phyloP scores from a whole-genome alignment of 2,888 invertebrate genomes.

The Apotomis betuletana region DNA sequence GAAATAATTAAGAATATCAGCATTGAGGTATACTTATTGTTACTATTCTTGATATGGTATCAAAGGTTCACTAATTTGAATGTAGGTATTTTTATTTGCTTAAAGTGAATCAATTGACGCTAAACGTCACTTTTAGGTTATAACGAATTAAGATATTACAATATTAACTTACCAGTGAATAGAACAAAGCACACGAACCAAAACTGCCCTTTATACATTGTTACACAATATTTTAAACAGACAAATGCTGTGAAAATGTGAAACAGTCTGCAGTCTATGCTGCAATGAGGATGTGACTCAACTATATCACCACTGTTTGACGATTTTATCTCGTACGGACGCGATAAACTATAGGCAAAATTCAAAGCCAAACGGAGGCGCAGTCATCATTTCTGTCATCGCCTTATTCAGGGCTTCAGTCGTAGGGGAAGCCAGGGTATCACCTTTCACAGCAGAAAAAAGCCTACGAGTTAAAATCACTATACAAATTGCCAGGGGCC shows the following conservation, averaged over 20 bases:
- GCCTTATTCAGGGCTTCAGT: background rate
- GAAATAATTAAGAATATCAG: too few relatives aligned
- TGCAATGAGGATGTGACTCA: too few relatives aligned
- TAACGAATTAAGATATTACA: too few relatives aligned
- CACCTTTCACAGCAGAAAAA: too few relatives aligned
- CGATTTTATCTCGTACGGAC: background rate
- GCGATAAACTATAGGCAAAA: background rate
- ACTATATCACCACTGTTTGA: background rate
- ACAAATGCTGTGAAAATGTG: background rate
- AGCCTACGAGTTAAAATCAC: too few relatives aligned
- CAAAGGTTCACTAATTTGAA: too few relatives aligned
- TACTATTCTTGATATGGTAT: too few relatives aligned
- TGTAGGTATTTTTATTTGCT: too few relatives aligned
- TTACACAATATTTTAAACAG: background rate
- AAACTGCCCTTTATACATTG: background rate
- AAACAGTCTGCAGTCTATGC: background rate
- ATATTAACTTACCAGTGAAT: background rate
- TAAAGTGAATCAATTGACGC: too few relatives aligned
- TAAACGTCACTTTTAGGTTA: too few relatives aligned
- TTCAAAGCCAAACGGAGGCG: background rate
- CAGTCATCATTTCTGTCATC: constrained; percentile 3
- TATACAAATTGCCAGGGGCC: too few relatives aligned
- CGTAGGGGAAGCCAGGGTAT: constrained; percentile 1
- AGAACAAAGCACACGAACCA: background rate
- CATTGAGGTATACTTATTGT: too few relatives aligned